These are phyloP conservation scores for Myotis davidii DNA, from an alignment of 2,113 vertebrate species.

Conservation along the genomic window DNA sequence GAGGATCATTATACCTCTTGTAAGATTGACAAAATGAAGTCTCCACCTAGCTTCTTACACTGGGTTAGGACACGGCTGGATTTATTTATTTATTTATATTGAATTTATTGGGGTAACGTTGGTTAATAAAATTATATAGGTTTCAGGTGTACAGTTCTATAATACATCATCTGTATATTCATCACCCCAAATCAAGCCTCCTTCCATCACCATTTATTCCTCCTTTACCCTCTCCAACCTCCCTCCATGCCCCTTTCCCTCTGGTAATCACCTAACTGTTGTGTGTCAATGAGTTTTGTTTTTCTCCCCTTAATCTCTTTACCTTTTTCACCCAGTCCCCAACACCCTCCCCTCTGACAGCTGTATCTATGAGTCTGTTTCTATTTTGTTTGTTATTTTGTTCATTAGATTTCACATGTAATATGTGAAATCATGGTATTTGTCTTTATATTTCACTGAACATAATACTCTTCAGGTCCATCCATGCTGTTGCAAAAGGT, in stretches of 20 bases:
- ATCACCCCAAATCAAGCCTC: neutral
- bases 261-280: neutral
- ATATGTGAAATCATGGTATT: neutral
- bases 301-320: neutral
- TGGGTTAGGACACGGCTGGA: neutral
- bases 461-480: neutral
- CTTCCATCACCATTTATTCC: neutral
- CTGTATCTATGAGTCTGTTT: neutral
- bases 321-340: neutral
- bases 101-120: neutral
- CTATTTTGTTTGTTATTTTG: neutral
- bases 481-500: neutral
- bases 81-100: neutral
- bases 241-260: neutral
- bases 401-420: neutral
- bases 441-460: neutral
- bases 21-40: neutral
- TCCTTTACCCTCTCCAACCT: neutral
- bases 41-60: neutral
- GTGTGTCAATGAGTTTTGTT: neutral
- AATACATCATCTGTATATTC: neutral
- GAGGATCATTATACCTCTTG: neutral
- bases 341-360: neutral
- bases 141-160: neutral
- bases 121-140: neutral